Percentiles rank a stretch among this genome's conserved stretches.
phyloP scores from a whole-genome alignment of 2,888 invertebrate species.

The Chrysodeixis includens region DNA sequence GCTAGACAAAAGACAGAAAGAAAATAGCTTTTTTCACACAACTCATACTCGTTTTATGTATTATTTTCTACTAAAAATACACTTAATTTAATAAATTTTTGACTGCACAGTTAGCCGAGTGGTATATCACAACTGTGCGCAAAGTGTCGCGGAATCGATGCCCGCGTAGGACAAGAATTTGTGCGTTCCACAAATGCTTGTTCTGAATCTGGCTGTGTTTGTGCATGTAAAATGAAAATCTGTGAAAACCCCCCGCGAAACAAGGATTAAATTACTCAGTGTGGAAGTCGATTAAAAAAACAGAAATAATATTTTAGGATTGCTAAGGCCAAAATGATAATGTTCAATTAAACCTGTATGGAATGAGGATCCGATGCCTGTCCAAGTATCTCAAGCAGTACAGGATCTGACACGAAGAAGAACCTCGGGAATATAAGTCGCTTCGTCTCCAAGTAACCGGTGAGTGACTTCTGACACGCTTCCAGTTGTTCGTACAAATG shows the following conservation, averaged over 20 bases:
- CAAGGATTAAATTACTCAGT: background rate
- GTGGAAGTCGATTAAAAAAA: background rate
- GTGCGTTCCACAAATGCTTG: no score
- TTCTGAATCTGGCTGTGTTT: no score
- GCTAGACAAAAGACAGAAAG: conserved; percentile 74
- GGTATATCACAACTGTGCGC: no score
- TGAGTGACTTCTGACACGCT: conserved; percentile 96
- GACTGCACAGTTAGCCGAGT: no score
- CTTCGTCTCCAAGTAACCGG: conserved; percentile 95
- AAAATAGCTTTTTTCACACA: background rate
- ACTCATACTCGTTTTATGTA: background rate
- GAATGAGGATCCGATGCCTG: conserved; percentile 96
- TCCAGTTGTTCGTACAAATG: conserved; percentile 95
- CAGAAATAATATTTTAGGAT: background rate
- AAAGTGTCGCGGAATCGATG: no score
- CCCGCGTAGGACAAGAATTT: no score
- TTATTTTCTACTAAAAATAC: no score
- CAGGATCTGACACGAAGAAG: conserved; percentile 97
- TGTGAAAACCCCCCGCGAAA: no score
- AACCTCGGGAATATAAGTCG: conserved; percentile 95
- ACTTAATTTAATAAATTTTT: no score
- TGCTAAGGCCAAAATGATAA: background rate
- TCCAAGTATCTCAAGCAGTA: conserved; percentile 95
- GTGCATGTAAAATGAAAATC: no score
- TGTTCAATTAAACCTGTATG: conserved; percentile 87